A percentile compares a stretch with the other conserved stretches of the same genome.
phyloP scores from a whole-genome alignment of 2,113 vertebrate genomes.

The Phrynosoma blainvillii region DNA sequence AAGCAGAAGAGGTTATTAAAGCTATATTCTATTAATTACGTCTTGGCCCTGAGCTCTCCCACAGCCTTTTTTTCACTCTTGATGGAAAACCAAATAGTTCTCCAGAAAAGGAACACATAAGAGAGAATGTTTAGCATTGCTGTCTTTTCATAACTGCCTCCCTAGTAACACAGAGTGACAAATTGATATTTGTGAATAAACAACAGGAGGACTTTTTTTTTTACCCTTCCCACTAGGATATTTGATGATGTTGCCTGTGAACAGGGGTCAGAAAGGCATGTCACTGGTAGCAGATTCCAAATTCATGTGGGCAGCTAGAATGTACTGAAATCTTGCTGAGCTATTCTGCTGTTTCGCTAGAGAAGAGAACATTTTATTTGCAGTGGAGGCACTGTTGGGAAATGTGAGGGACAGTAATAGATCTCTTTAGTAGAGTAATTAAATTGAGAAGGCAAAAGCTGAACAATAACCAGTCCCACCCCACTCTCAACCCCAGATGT shows the following conservation, averaged over 20 bases:
- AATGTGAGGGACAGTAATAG: too few relatives aligned
- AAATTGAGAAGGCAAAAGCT: background rate
- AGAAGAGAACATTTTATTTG: background rate
- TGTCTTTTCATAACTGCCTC: background rate
- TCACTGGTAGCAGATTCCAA: background rate
- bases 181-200: slow-evolving; percentile 11
- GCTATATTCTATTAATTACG: slow-evolving; percentile 8
- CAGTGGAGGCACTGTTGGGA: too few relatives aligned
- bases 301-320: background rate
- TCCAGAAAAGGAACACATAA: background rate
- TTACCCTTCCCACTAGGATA: background rate
- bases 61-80: background rate
- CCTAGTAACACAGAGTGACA: fast-evolving
- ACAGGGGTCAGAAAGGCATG: background rate
- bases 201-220: background rate
- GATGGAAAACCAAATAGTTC: slow-evolving; percentile 37
- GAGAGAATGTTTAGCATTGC: background rate
- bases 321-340: background rate
- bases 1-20: background rate
- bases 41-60: background rate
- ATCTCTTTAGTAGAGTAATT: background rate
- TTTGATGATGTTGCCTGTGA: background rate
- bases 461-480: background rate
- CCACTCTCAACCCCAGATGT: background rate
- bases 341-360: background rate